phyloP scores from a whole-genome alignment of 2,113 vertebrate genomes.

The Suricata suricatta region DNA sequence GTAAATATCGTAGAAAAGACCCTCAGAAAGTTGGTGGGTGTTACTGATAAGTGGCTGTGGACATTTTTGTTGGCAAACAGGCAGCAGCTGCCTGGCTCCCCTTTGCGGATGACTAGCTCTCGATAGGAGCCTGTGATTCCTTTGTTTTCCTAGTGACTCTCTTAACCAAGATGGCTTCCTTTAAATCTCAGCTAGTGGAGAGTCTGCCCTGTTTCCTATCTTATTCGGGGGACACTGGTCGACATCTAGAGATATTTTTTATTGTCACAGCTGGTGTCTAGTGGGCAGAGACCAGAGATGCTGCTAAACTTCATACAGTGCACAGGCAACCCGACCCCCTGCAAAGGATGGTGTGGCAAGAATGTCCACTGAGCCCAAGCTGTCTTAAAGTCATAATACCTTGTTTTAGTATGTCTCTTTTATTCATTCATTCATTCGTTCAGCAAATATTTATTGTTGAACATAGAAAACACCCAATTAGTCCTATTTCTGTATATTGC shows the following conservation, averaged over 20 bases:
- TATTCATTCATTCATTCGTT: background rate
- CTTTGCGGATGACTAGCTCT: background rate
- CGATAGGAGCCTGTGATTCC: background rate
- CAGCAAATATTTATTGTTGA: background rate
- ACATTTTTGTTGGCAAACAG: constrained; percentile 81
- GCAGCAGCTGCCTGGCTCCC: background rate
- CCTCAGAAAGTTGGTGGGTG: constrained; percentile 58
- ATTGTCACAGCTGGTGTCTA: background rate
- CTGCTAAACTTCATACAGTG: background rate
- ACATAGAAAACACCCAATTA: background rate
- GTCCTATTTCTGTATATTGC: background rate
- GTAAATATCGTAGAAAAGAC: constrained; percentile 77
- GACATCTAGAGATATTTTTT: background rate
- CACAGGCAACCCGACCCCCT: accelerated
- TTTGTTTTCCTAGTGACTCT: background rate
- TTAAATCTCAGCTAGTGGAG: background rate
- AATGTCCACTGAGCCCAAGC: background rate
- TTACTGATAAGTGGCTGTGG: constrained; percentile 68
- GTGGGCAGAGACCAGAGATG: background rate
- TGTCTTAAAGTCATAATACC: background rate
- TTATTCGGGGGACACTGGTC: background rate
- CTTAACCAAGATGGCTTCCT: background rate
- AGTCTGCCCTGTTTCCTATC: background rate
- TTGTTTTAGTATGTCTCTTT: background rate
- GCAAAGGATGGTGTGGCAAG: background rate